phyloP scores from a whole-genome alignment of 2,113 vertebrate genomes.

The Naja naja region DNA sequence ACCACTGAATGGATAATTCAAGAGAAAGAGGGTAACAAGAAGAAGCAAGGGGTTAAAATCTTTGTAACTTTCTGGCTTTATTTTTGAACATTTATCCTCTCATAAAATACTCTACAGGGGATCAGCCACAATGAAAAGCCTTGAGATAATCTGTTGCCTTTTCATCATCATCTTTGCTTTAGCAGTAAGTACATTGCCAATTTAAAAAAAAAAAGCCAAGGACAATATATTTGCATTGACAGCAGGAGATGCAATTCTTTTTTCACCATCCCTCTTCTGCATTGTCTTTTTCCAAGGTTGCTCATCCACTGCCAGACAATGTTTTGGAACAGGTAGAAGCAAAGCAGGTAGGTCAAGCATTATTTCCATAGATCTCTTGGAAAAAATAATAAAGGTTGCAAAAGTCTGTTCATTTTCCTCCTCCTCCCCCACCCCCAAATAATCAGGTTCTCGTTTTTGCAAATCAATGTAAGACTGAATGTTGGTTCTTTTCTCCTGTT shows the following conservation, averaged over 20 bases:
- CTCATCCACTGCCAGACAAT: conserved; percentile 31
- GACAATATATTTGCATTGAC: not conserved
- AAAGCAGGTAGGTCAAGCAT: conserved; percentile 50
- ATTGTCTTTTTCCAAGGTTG: conserved; percentile 57
- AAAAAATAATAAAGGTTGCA: not conserved
- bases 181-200: conserved; percentile 69
- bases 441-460: not conserved
- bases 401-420: not conserved
- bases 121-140: conserved; percentile 62
- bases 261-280: conserved; percentile 10
- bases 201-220: conserved; percentile 3
- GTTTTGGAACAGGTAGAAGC: conserved; percentile 61
- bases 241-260: conserved; percentile 1
- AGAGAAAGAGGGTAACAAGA: not conserved
- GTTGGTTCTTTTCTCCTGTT: not conserved
- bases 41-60: not conserved
- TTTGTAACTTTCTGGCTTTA: not conserved
- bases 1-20: not conserved
- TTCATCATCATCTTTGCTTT: conserved; percentile 58
- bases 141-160: conserved; percentile 66
- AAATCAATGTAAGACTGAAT: not conserved
- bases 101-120: conserved; percentile 58
- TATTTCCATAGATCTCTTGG: not conserved
- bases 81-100: not conserved
- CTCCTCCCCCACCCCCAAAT: too few species aligned